Percentiles rank a stretch among this genome's conserved stretches.
Evolutionary conservation across 2,888 invertebrate genomes (phyloP).

Genomic region (Drosophila neotestacea): DNA sequence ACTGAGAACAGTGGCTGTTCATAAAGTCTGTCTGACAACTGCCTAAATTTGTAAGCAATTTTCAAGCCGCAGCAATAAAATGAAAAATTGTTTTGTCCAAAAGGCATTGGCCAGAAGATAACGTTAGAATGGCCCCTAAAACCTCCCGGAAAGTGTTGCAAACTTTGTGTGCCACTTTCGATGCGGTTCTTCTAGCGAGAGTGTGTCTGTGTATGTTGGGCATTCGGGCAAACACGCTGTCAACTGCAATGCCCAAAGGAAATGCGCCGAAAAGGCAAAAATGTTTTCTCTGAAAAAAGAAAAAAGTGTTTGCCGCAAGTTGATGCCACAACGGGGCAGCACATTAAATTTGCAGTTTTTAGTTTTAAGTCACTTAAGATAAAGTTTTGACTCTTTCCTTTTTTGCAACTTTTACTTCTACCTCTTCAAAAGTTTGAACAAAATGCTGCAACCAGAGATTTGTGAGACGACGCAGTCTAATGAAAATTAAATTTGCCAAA

Average conservation of each 20-base stretch:
- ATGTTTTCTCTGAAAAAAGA: constrained; percentile 62
- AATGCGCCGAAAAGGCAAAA: constrained; percentile 72
- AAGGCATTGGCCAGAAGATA: constrained; percentile 73
- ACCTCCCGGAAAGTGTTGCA: constrained; percentile 67
- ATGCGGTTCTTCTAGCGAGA: constrained; percentile 50
- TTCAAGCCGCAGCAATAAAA: constrained; percentile 74
- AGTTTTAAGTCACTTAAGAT: constrained; percentile 78
- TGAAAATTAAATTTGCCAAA: constrained; percentile 77
- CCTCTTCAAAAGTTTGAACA: constrained; percentile 21
- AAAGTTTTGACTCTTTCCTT: constrained; percentile 34
- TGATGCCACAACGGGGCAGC: constrained; percentile 67
- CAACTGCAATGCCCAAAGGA: constrained; percentile 81
- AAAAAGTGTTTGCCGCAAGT: constrained; percentile 75
- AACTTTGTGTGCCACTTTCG: constrained; percentile 79
- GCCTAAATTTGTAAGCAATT: constrained; percentile 76
- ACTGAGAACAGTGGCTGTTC: neutral
- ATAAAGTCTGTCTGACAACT: constrained; percentile 2
- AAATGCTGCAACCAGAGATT: constrained; percentile 48
- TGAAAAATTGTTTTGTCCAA: constrained; percentile 77
- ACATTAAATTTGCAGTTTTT: constrained; percentile 78
- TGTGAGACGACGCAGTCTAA: constrained; percentile 53
- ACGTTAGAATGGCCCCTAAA: constrained; percentile 28
- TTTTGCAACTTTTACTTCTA: neutral
- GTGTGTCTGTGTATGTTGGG: constrained; percentile 22
- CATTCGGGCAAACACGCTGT: constrained; percentile 66